Evolutionary conservation across 2,113 vertebrate species (phyloP), one percentile per base, ranked within the genome.

Genomic region (Pterocles gutturalis): DNA sequence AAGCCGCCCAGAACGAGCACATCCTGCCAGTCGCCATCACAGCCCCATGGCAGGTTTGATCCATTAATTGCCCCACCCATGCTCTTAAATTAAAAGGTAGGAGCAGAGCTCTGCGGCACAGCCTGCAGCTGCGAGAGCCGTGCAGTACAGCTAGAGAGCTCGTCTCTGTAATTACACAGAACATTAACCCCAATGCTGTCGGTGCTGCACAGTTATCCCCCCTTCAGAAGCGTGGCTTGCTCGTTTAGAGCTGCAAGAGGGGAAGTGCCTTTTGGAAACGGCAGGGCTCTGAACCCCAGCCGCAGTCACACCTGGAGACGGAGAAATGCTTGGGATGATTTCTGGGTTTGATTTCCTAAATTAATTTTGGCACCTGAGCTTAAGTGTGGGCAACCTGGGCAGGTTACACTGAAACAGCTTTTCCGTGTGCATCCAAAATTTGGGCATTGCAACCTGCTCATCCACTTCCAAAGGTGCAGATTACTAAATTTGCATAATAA

Each of bases 401-500:
- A 77, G 88, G 89, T 82, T 13, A 18, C 20, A 16, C 51, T 4
- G 0, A 2, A 54, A 54, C 58, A 64, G 80, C 76, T 83, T 71
- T 46, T 49, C 77, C 34, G 6, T 51, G 48, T 34, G 71, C 91
- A 64, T 60, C 77, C 76, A 36, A 54, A 71, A 82, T 43, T 13
- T 1, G 57, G 65, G 45, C 77, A 45, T 81, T 58, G 16, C 81
- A 87, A 54, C 82, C 87, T 87, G 82, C 91, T 82, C 87, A 60
- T 82, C 81, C 81, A 4, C 70, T 78, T 58, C 69, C 53, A 41
- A 67, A 96, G 91, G 87, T 87, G 82, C 65, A 36, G 93, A 90
- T 77, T 69, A 60, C 54, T 54, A 13, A 7, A 95, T 96, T 73
- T 94, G 87, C 91, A 94, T 94, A 95, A 96, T 94, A 95, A 96